phyloP scores from a whole-genome alignment of 2,888 invertebrate species.

The Erynnis tages region DNA sequence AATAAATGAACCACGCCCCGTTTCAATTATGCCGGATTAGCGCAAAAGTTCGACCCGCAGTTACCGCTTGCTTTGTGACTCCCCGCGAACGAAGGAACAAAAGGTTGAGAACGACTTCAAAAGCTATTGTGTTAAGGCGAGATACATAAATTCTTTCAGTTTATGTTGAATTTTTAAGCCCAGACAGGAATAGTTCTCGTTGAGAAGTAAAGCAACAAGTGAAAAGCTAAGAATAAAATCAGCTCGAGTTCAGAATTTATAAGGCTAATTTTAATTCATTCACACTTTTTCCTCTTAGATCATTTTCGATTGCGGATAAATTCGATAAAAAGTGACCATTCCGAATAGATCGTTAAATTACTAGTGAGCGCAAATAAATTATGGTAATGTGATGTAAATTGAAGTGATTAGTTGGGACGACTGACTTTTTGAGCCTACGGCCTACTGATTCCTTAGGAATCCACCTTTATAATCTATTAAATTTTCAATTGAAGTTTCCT shows the following conservation, averaged over 20 bases:
- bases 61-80: background rate
- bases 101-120: background rate
- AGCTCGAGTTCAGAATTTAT: background rate
- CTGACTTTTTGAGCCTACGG: no score
- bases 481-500: no score
- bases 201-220: background rate
- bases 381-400: background rate
- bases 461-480: no score
- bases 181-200: background rate
- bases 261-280: background rate
- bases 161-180: background rate
- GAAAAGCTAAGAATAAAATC: background rate
- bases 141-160: background rate
- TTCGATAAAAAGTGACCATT: background rate
- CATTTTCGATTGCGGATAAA: background rate
- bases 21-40: constrained; percentile 33
- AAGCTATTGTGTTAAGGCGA: background rate
- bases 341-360: background rate
- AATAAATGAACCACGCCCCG: constrained; percentile 49
- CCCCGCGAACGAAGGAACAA: background rate
- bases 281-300: background rate
- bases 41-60: constrained; percentile 12
- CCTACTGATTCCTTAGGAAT: no score
- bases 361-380: background rate
- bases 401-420: background rate